These are phyloP conservation scores for Cerceris rybyensis DNA, from an alignment of 2,888 invertebrate genomes.

Conservation along the genomic window DNA sequence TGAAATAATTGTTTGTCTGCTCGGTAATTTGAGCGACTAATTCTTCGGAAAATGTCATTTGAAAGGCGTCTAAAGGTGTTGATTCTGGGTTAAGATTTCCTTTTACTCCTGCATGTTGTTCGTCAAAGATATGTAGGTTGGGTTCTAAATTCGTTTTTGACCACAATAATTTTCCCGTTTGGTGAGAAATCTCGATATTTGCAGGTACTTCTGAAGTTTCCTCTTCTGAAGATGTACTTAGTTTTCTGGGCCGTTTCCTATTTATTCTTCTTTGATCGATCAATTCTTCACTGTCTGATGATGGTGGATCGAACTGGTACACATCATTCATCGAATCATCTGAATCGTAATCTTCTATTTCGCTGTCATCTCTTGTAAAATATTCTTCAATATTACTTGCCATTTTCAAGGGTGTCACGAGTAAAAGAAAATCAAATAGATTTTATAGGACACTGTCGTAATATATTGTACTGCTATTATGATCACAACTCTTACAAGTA, in stretches of 20 bases:
- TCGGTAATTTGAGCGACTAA: constrained; percentile 24
- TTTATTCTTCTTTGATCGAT: constrained; percentile 23
- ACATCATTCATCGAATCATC: constrained; percentile 12
- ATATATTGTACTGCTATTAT: constrained; percentile 4
- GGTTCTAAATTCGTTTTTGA: constrained; percentile 31
- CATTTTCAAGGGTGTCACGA: constrained; percentile 29
- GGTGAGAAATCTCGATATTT: constrained; percentile 24
- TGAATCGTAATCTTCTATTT: constrained; percentile 32
- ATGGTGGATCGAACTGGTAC: constrained; percentile 6
- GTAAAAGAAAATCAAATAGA: constrained; percentile 24
- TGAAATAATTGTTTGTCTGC: constrained; percentile 28
- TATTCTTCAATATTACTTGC: constrained; percentile 31
- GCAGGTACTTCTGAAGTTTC: constrained; percentile 6
- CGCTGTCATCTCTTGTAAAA: constrained; percentile 33
- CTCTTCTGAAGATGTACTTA: constrained; percentile 24
- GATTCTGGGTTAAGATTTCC: constrained; percentile 8
- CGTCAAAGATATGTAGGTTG: constrained; percentile 27
- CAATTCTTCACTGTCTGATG: constrained; percentile 23
- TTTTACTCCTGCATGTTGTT: constrained; percentile 29
- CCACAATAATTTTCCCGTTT: constrained; percentile 27
- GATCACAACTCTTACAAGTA: constrained; percentile 10
- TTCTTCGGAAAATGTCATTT: constrained; percentile 22
- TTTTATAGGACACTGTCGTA: constrained; percentile 21
- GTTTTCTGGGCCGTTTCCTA: constrained; percentile 17
- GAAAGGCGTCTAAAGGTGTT: neutral